Evolutionary conservation across 2,888 invertebrate genomes (phyloP), one percentile per base, ranked within the genome.

Genomic region (Ethmia dodecea): DNA sequence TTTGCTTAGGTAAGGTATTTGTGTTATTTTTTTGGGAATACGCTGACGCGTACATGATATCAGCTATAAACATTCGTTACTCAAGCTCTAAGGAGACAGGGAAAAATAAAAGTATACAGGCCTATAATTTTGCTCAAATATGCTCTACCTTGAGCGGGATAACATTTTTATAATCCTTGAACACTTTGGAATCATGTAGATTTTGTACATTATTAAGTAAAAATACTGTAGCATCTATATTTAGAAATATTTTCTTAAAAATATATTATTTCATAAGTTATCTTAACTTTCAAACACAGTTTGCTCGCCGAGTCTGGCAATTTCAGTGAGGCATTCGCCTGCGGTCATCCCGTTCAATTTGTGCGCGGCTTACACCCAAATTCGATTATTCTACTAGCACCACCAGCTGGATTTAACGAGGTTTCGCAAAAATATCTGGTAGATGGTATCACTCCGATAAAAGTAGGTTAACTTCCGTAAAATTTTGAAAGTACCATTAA

Each of bases 31-130:
- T 63, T 61, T 60, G 38, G 37, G 44, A 52, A 52, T 47, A 47
- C 43, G 53, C 53, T 56, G 60, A 60, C 49, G 54, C 54, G 55
- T 41, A 49, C 49, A 50, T 57, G 56, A 64, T 59, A 55, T 55
- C 52, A 54, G 55, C 58, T 54, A 60, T 65, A 61, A 61, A 61
- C 59, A 64, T 60, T 59, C 52, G 57, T 61, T 62, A 56, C 45
- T 37, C 46, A 40, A 24, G 27, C 31, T 16, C 12, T 25, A 43
- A 47, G 43, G 43, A 42, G 39, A 26, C 33, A 22, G 22, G 1
- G 22, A 22, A 2, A 20, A 9, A 20, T 20, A 20, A 9, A 22
- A 22, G n/a, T 22, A 22, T 22, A n/a, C 8, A 22, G 22, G n/a
- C 22, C 3, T 22, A n/a, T 22, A 22, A 22, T 22, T n/a, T n/a